Base-by-base conservation (phyloP, 2,797 vertebrate genomes). In the Erpetoichthys calabaricus region DNA sequence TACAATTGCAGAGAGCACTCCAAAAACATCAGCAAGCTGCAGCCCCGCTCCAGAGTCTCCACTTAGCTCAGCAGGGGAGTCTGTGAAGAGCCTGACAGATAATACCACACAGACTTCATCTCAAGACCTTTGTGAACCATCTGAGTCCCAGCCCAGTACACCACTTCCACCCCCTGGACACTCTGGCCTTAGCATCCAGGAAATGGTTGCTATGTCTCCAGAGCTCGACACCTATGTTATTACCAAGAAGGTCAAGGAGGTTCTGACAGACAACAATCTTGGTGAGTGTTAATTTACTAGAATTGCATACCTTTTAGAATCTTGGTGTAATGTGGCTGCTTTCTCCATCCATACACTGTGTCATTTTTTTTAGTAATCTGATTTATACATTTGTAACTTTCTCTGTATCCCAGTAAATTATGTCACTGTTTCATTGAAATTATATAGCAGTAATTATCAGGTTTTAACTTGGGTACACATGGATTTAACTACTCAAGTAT, bases 191-290 rank as follows among this genome's bases (percentile, higher is more conserved):
- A 96, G 92, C 83, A 92, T 97, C 66, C 93, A 97, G 63, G 92
- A 96, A 59, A 79, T 95, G 71, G 92, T 97, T 1, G 92, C 93
- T 43, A 92, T 94, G 89, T 95, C 93, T 60, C 86, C 91, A 2
- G 93, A 97, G 77, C 86, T 97, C 51, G 93, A 97, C 65, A 97
- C 93, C 2, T 97, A 97, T 0, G 89, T 89, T 74, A 94, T 97
- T 68, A 97, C 93, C 44, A 97, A 97, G 84, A 90, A 91, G 76
- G 93, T 97, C 69, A 97, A 97, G 72, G 93, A 97, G 69, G 93
- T 97, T 73, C 82, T 97, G 67, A 96, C 92, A 0, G 93, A 96
- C 84, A 96, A 96, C 77, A 97, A 97, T 74, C 89, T 97, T 3
- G 93, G 93, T 96, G 81, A 80, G 83, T 77, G 1, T 45, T 46